phyloP scores from a whole-genome alignment of 2,888 invertebrate species.

The Aradus depressus region DNA sequence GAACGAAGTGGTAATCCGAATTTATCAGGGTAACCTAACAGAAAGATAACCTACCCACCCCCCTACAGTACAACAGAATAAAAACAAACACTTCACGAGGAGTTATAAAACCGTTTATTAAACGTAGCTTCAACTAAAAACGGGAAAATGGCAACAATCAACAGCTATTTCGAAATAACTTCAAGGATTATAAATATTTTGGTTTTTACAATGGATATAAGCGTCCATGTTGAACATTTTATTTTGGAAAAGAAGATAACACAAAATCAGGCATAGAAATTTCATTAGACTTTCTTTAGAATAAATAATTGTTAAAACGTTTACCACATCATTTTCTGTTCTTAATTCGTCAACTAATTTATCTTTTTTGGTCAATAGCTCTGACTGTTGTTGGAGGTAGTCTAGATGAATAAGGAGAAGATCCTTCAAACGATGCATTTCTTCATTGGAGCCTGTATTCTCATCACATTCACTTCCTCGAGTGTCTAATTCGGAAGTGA shows the following conservation, averaged over 20 bases:
- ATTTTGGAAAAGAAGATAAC: slow-evolving; percentile 1
- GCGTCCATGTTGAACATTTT: slow-evolving; percentile 1
- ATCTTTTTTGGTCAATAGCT: slow-evolving; percentile 67
- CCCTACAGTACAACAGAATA: too few species aligned
- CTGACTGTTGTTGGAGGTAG: slow-evolving; percentile 81
- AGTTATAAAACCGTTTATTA: too few species aligned
- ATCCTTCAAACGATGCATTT: slow-evolving; percentile 62
- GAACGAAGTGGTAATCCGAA: too few species aligned
- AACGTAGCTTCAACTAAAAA: too few species aligned
- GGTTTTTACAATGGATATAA: slow-evolving; percentile 1
- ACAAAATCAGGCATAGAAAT: not conserved
- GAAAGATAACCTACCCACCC: too few species aligned
- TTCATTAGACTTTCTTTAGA: not conserved
- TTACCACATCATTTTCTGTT: slow-evolving; percentile 69
- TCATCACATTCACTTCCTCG: slow-evolving; percentile 2
- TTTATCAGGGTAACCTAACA: too few species aligned
- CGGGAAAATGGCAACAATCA: too few species aligned
- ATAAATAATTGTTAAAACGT: not conserved
- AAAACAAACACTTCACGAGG: too few species aligned
- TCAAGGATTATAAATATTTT: slow-evolving; percentile 4
- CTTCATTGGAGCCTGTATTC: slow-evolving; percentile 33
- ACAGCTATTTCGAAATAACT: too few species aligned
- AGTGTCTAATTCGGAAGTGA: slow-evolving; percentile 5
- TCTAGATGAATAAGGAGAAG: slow-evolving; percentile 73
- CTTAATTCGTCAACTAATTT: slow-evolving; percentile 58